Base-by-base conservation (phyloP, 2,797 vertebrate genomes). In the Arrhamphus sclerolepis region DNA sequence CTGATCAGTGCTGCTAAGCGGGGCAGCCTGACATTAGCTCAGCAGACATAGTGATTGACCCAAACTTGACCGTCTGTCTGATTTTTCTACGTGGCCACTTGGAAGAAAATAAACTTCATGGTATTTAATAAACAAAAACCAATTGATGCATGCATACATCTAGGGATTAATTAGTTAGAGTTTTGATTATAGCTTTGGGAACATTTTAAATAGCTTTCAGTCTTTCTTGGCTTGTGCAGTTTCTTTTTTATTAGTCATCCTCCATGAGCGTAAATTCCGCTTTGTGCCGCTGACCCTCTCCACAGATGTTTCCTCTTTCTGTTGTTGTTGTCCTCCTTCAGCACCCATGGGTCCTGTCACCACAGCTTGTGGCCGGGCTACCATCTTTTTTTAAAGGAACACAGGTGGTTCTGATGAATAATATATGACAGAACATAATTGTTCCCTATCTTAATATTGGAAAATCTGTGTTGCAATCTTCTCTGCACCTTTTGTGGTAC, bases 281-380 rank as follows among this genome's bases (percentile, higher is more conserved):
- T 48, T 20, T 71, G 72, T 61, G 77, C 75, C 18, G 52, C 68
- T 83, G 87, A 87, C 66, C 82, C 65, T 59, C 71, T 82, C 70
- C 52, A 72, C 89, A 90, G 89, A 90, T 89, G 89, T 90, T 89
- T 91, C 87, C 89, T 83, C 70, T 80, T 68, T 66, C 40, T 84
- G 85, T 80, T 88, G 78, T 85, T 86, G 87, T 91, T 84, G 80
- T 90, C 77, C 76, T 80, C 55, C 56, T 44, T 68, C 70, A 38
- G 76, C 75, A 72, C 76, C 34, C 75, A 56, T 56, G 75, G 70
- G 50, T 77, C 75, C 46, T n/a, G 31, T 50, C 41, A 17, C 31
- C 65, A 67, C 52, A 16, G 59, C 41, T 46, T 46, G 59, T 69
- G 66, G 47, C 42, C 67, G 20, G 16, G 22, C 18, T 29, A 42